Evolutionary conservation across 2,888 invertebrate genomes (phyloP).

Genomic region (Athrips mouffetella): DNA sequence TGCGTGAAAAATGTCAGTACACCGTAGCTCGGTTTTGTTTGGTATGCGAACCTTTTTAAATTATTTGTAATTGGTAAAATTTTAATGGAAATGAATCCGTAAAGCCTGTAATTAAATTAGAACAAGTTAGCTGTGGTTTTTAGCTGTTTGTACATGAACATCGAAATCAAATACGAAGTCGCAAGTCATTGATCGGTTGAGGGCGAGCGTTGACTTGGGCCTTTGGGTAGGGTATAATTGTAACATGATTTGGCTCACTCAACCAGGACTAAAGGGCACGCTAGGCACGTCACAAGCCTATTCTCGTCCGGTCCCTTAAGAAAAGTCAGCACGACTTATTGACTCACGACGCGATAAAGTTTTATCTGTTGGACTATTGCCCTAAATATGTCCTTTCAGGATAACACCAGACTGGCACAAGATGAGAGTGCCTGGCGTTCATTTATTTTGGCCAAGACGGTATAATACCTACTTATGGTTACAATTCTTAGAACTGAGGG

Average conservation of each 20-base stretch:
- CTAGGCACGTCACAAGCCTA: neutral
- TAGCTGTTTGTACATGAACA: neutral
- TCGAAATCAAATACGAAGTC: neutral
- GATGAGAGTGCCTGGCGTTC: too few species aligned
- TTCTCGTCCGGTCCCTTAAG: conserved; percentile 2
- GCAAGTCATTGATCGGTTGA: neutral
- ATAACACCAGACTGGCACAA: too few species aligned
- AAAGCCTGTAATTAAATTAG: too few species aligned
- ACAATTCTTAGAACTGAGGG: too few species aligned
- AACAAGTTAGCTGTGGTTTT: too few species aligned
- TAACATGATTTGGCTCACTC: neutral
- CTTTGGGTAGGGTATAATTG: neutral
- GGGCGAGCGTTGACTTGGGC: neutral
- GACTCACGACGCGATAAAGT: conserved; percentile 7
- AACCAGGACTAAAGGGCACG: neutral
- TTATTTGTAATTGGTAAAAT: too few species aligned
- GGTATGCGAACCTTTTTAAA: too few species aligned
- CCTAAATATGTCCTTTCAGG: too few species aligned
- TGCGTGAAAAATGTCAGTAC: neutral
- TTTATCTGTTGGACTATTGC: conserved; percentile 7
- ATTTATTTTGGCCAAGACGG: too few species aligned
- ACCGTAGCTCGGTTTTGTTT: too few species aligned
- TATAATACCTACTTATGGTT: too few species aligned
- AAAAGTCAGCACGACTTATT: conserved; percentile 6
- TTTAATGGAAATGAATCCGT: too few species aligned